These are phyloP conservation scores for Caranx melampygus DNA, from an alignment of 2,113 vertebrate species.

Conservation along the genomic window DNA sequence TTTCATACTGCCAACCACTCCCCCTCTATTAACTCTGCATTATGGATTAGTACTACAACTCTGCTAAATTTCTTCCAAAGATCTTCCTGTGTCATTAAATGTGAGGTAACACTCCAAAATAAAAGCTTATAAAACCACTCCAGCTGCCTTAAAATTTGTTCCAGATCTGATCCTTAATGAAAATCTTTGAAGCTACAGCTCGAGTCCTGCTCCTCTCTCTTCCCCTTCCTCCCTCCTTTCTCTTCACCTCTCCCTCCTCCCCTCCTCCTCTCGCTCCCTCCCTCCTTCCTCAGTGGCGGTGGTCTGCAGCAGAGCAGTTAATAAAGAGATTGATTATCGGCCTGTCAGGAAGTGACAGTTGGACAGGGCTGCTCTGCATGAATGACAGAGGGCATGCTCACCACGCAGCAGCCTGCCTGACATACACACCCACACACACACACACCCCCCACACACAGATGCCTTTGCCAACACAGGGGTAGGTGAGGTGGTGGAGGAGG, in stretches of 20 bases:
- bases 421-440: slow-evolving; percentile 60
- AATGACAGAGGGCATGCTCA: slow-evolving; percentile 95
- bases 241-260: slow-evolving; percentile 64
- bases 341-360: slow-evolving; percentile 96
- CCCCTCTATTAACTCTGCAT: not conserved
- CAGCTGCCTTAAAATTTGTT: not conserved
- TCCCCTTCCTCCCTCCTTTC: not conserved
- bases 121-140: not conserved
- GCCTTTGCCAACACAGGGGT: slow-evolving; percentile 85
- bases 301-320: slow-evolving; percentile 93
- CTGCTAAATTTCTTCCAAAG: not conserved
- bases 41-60: not conserved
- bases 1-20: not conserved
- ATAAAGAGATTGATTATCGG: slow-evolving; percentile 98
- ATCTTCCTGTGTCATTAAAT: not conserved
- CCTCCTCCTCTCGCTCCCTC: slow-evolving; percentile 63
- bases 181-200: slow-evolving; percentile 34
- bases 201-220: slow-evolving; percentile 1
- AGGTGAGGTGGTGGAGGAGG: slow-evolving; percentile 47
- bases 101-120: not conserved
- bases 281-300: slow-evolving; percentile 78
- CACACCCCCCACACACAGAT: slow-evolving; percentile 50
- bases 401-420: slow-evolving; percentile 87
- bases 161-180: not conserved
- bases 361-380: slow-evolving; percentile 92